Conservation (phyloP, 2,888 invertebrate genomes). For the Unio delphinus region DNA sequence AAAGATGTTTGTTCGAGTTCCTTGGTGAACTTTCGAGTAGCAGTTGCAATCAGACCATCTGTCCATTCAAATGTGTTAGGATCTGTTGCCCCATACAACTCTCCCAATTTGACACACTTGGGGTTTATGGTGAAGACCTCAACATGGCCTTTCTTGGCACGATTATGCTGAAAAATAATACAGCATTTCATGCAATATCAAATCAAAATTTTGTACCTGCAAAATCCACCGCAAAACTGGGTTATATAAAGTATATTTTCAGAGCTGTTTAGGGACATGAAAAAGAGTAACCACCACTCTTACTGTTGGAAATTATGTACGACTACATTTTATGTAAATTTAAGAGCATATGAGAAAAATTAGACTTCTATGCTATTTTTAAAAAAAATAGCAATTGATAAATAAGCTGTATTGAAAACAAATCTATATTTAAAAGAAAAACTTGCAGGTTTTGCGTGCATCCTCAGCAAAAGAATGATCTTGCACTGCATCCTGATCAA, state of each 20-base stretch:
- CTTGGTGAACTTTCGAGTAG: conserved; percentile 63
- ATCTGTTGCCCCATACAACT: conserved; percentile 70
- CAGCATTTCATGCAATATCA: not conserved
- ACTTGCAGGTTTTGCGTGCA: too few relatives aligned
- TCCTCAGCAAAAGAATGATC: too few relatives aligned
- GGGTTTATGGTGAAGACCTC: conserved; percentile 69
- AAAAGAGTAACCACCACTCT: not conserved
- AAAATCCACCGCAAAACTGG: conserved; percentile 8
- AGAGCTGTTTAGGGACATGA: not conserved
- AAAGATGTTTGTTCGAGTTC: conserved; percentile 34
- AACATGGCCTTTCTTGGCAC: conserved; percentile 67
- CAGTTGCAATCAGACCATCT: conserved; percentile 70
- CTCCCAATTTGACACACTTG: conserved; percentile 69
- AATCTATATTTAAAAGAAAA: too few relatives aligned
- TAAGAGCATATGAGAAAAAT: too few relatives aligned
- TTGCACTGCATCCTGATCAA: too few relatives aligned
- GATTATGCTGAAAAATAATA: conserved; percentile 42
- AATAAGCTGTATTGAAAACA: too few relatives aligned
- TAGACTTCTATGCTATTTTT: too few relatives aligned
- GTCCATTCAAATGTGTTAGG: conserved; percentile 71
- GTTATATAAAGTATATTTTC: too few relatives aligned
- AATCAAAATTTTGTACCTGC: not conserved
- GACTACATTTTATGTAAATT: too few relatives aligned
- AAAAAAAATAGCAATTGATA: too few relatives aligned
- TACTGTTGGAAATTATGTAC: too few relatives aligned